Conservation (phyloP, 2,113 vertebrate species). For the Tragelaphus imberbis region DNA sequence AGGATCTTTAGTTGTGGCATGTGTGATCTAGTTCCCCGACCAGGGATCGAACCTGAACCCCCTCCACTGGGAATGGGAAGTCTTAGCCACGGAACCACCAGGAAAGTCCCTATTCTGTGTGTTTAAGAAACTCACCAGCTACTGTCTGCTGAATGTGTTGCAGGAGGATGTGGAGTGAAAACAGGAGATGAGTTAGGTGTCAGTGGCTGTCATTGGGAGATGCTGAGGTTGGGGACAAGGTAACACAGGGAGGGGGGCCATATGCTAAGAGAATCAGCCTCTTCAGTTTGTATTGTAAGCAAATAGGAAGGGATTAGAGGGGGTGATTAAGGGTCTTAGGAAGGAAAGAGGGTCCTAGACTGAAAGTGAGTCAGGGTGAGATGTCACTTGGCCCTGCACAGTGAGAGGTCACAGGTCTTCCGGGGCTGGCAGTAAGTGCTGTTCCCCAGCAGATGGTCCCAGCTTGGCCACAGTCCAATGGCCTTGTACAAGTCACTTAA, state of each 20-base stretch:
- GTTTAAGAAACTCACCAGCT: background rate
- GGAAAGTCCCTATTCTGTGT: background rate
- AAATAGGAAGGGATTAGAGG: background rate
- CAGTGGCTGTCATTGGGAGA: background rate
- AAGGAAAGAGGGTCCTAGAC: background rate
- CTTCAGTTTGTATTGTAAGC: background rate
- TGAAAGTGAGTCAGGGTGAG: rapidly evolving
- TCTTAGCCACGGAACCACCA: background rate
- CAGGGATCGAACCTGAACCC: background rate
- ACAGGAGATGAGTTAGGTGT: background rate
- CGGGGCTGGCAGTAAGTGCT: background rate
- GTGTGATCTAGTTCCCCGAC: background rate
- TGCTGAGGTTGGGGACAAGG: background rate
- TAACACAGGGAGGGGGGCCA: background rate
- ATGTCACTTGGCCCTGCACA: background rate
- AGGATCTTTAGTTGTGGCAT: background rate
- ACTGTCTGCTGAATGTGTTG: background rate
- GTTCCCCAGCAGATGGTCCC: background rate
- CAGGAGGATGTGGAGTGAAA: background rate
- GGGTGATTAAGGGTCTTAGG: background rate
- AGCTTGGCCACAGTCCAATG: background rate
- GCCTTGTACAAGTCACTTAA: background rate
- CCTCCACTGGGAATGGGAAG: background rate
- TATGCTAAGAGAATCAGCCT: background rate
- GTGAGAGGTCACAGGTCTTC: background rate